Evolutionary conservation across 1,140 invertebrate genomes (phyloP).

Genomic region (Rhagoletis zephyria): DNA sequence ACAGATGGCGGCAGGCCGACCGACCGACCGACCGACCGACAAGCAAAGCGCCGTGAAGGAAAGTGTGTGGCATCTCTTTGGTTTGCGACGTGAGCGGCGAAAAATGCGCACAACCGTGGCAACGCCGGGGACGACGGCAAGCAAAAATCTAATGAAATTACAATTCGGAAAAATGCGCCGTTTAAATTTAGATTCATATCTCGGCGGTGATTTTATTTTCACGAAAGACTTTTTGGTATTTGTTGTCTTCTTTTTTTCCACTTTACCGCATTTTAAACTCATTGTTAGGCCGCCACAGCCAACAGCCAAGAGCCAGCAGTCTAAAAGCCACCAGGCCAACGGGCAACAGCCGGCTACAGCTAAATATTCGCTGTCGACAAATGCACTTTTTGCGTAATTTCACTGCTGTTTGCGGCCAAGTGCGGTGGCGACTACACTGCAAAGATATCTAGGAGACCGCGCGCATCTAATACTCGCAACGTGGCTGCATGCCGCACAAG

Average conservation of each 20-base stretch:
- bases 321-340: slow-evolving; percentile 25
- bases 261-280: not conserved
- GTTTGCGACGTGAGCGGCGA: not conserved
- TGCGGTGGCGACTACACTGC: not conserved
- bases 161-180: slow-evolving; percentile 40
- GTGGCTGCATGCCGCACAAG: too few species aligned
- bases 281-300: slow-evolving; percentile 36
- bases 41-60: not conserved
- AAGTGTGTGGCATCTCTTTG: not conserved
- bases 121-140: not conserved
- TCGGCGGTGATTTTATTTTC: slow-evolving; percentile 42
- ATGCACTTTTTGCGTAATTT: slow-evolving; percentile 49
- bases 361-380: slow-evolving; percentile 29
- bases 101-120: slow-evolving; percentile 1
- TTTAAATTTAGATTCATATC: slow-evolving; percentile 51
- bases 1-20: not conserved
- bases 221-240: not conserved
- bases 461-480: not conserved
- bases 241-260: not conserved
- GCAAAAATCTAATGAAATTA: slow-evolving; percentile 34
- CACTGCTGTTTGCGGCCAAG: not conserved
- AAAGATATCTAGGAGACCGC: not conserved
- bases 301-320: not conserved
- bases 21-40: not conserved
- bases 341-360: slow-evolving; percentile 21